Conservation (phyloP, 2,113 vertebrate genomes). For the Drymodes brunneopygia region DNA sequence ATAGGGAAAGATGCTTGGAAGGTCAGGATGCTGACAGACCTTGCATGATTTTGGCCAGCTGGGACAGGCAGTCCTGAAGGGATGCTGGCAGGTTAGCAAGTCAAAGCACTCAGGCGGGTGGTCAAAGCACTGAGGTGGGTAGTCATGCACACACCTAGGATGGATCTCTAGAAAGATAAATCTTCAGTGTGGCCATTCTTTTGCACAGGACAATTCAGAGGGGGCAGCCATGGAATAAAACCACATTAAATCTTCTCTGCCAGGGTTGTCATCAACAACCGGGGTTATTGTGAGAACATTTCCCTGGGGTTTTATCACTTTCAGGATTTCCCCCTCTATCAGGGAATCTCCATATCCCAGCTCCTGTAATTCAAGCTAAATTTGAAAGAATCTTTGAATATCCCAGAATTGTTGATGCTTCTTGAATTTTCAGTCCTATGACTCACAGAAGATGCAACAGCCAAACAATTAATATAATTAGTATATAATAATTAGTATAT, state of each 20-base stretch:
- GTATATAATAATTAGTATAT: too few relatives aligned
- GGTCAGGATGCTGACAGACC: not conserved
- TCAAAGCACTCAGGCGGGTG: too few relatives aligned
- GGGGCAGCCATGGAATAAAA: not conserved
- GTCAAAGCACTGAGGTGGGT: not conserved
- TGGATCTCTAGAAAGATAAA: not conserved
- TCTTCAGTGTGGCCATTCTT: not conserved
- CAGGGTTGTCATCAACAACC: not conserved
- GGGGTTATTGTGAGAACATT: not conserved
- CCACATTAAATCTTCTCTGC: not conserved
- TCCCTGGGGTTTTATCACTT: not conserved
- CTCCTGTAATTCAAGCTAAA: not conserved
- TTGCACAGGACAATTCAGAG: not conserved
- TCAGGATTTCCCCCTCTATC: not conserved
- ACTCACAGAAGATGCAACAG: not conserved
- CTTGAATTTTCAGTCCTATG: not conserved
- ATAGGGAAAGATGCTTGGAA: not conserved
- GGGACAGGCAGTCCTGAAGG: not conserved
- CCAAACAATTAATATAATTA: too few relatives aligned
- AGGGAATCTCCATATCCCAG: not conserved
- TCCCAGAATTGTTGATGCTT: not conserved
- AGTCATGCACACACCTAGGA: not conserved
- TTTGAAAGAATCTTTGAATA: not conserved
- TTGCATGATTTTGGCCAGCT: not conserved
- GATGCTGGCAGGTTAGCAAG: not conserved